Evolutionary conservation across 2,113 vertebrate species (phyloP), one percentile per base, ranked within the genome.

Genomic region (Stigmatopora nigra): DNA sequence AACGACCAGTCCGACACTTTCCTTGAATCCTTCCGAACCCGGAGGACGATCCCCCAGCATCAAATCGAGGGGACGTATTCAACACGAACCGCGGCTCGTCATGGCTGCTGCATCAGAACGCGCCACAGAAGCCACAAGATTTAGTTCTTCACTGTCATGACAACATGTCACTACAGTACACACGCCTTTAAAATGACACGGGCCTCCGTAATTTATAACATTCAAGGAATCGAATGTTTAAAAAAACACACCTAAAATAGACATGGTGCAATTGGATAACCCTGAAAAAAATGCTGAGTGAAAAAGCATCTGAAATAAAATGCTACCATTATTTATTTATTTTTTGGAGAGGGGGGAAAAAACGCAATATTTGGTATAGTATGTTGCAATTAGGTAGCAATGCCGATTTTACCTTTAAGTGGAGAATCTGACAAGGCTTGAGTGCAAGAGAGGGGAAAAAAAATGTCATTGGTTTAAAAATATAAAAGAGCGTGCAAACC

Each of bases 291-390:
- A 63, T 59, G 44, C 69, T 74, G 68, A 78, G 55, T 69, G 73
- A 61, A 77, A 70, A 80, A 70, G 71, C 70, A 65, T 76, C 25
- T 64, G 49, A 69, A 79, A 73, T 1, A 64, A 64, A 77, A 84
- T 75, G 5, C 68, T 74, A 75, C 69, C 59, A 79, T 88, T 86
- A 90, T 88, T 90, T 91, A 91, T 89, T 90, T 88, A 13, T 52
- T 64, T 64, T 10, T 5, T 15, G 9, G 6, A 2, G 16, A 38
- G 36, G 6, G 0, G 16, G n/a, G 36, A 59, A 59, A 38, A 38
- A 82, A 90, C 90, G 91, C 91, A 92, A 90, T 87, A 85, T 90
- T 91, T 89, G 87, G 82, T 81, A 41, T 41, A 82, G 75, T 84
- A 31, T 31, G 68, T 70, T 75, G 75, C 70, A 64, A 75, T 72